phyloP scores from a whole-genome alignment of 1,140 invertebrate genomes.

The Temnothorax longispinosus region DNA sequence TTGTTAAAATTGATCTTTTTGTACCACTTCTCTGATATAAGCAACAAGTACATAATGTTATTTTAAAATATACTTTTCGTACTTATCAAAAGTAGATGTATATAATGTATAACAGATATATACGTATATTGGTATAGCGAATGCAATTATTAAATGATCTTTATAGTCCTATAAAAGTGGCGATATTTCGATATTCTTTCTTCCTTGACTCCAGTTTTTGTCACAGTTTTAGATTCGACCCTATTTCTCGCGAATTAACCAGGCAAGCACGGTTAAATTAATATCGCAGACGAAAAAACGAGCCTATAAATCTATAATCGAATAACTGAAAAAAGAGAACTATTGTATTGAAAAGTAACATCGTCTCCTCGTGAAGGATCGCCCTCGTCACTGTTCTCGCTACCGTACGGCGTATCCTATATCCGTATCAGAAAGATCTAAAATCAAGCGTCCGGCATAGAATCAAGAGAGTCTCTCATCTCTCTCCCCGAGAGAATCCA shows the following conservation, averaged over 20 bases:
- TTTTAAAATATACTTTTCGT: neutral
- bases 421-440: conserved; percentile 70
- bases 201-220: conserved; percentile 15
- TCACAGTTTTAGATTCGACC: neutral
- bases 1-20: neutral
- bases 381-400: conserved; percentile 45
- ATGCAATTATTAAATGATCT: neutral
- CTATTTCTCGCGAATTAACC: conserved; percentile 39
- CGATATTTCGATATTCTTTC: neutral
- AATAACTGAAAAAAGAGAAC: conserved; percentile 12
- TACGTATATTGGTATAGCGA: neutral
- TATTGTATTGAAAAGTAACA: conserved; percentile 10
- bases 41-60: neutral
- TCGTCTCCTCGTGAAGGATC: conserved; percentile 38
- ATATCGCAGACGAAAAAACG: conserved; percentile 10
- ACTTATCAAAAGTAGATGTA: neutral
- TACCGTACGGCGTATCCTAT: conserved; percentile 60
- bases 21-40: neutral
- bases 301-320: conserved; percentile 18
- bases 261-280: neutral
- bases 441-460: conserved; percentile 59
- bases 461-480: conserved; percentile 25
- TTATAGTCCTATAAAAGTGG: neutral
- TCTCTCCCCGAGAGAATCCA: neutral
- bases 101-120: neutral